phyloP scores from a whole-genome alignment of 2,888 invertebrate species.

The Galerucella pusilla region DNA sequence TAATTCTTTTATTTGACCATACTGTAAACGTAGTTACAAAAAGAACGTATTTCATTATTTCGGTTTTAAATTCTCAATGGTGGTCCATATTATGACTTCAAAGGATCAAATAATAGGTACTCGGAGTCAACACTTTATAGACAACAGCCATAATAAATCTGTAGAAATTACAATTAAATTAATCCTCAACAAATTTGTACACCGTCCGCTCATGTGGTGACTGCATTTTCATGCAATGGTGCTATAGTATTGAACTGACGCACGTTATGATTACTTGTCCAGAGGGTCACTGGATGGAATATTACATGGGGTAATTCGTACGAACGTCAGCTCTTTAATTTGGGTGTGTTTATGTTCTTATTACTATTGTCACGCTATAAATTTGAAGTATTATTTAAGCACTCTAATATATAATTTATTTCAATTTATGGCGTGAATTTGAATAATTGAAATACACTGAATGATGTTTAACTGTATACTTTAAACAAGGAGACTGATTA shows the following conservation, averaged over 20 bases:
- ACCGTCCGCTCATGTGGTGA: not conserved
- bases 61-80: too few species aligned
- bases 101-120: too few species aligned
- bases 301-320: slow-evolving; percentile 19
- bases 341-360: slow-evolving; percentile 23
- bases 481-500: not conserved
- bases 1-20: too few species aligned
- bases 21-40: too few species aligned
- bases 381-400: slow-evolving; percentile 20
- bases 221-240: slow-evolving; percentile 20
- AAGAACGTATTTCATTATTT: too few species aligned
- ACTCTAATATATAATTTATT: not conserved
- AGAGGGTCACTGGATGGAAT: slow-evolving; percentile 16
- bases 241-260: not conserved
- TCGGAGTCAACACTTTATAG: too few species aligned
- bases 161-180: not conserved
- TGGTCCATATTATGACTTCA: too few species aligned
- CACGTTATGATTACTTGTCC: slow-evolving; percentile 27
- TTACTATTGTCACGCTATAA: slow-evolving; percentile 33
- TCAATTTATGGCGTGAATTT: not conserved
- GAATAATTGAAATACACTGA: not conserved
- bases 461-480: not conserved
- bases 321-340: slow-evolving; percentile 31
- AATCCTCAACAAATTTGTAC: not conserved
- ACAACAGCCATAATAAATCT: too few species aligned